Base-by-base conservation (phyloP, 2,888 invertebrate species). In the Dicyrtomina minuta region DNA sequence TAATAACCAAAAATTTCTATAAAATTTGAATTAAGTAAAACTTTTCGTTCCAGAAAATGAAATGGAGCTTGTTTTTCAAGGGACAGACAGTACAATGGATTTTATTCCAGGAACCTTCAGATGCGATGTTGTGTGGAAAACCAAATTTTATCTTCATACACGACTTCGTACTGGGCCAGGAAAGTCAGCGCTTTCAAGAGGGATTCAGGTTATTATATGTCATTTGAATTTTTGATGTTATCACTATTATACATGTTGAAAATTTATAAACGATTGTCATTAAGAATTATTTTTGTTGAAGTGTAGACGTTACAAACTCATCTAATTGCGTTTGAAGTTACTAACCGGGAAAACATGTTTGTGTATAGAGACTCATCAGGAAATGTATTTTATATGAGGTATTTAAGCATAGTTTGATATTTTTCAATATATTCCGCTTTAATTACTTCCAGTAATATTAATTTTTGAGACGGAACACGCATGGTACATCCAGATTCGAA, bases 301-400 rank as follows among this genome's bases (percentile, higher is more conserved):
- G 74, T 83, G 53, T 84, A 87, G 80, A 88, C 88, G 2, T 81
- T 90, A 59, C 85, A 87, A 75, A 85, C 85, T 20, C 87, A 89
- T 10, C 82, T 91, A 33, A 87, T 87, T 78, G 86, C 88, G 68
- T 88, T 90, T 79, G 87, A 88, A 1, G 90, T 90, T 0, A 85
- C 84, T 75, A 90, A 91, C 79, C 83, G 90, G 49, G 87, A 84
- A 74, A 90, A 90, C 80, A 89, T 90, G 89, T 90, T 89, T 82
- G 90, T 90, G 15, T 89, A 89, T 79, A 86, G 86, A 79, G 89
- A 90, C 77, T 85, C 83, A 49, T 83, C 84, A 70, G 84, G 84
- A 17, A 87, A 87, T 77, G 88, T 88, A 0, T 88, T 88, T 79
- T 88, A 88, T 80, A 76, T 86, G 46, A 81, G 85, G 83, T 83